These are phyloP conservation scores for Leptocoma aspasia DNA, from an alignment of 2,113 vertebrate genomes.

Conservation along the genomic window DNA sequence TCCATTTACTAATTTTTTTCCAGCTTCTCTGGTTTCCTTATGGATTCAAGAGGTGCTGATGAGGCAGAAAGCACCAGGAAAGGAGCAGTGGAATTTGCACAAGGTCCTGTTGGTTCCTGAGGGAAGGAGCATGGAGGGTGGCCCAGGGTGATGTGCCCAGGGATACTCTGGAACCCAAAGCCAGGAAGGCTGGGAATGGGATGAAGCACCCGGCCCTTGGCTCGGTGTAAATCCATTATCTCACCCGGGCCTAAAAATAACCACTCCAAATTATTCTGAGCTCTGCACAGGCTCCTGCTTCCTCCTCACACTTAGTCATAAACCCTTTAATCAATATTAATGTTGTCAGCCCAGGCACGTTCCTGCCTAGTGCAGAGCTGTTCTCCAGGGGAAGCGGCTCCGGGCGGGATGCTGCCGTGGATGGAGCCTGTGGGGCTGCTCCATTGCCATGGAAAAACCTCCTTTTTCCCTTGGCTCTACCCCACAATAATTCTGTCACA, in stretches of 20 bases:
- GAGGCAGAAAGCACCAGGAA: not conserved
- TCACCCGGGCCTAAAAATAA: constrained; percentile 41
- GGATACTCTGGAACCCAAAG: fast-evolving
- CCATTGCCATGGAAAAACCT: not conserved
- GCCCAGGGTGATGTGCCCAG: not conserved
- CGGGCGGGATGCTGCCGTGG: not conserved
- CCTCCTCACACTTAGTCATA: constrained; percentile 51
- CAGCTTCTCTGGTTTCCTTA: not conserved
- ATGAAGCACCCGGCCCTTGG: not conserved
- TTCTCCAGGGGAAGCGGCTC: fast-evolving
- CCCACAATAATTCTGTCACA: fast-evolving
- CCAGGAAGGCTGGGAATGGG: not conserved
- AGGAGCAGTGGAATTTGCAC: not conserved
- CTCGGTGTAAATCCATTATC: not conserved
- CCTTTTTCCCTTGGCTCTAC: not conserved
- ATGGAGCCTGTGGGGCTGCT: not conserved
- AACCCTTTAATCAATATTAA: not conserved
- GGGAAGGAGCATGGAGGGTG: not conserved
- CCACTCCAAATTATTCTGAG: not conserved
- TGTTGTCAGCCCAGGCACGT: not conserved
- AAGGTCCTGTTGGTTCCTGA: too few relatives aligned
- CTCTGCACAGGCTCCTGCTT: not conserved
- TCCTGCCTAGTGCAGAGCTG: not conserved
- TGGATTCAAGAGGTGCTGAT: not conserved
- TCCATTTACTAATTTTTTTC: not conserved